Percentiles rank a stretch among this genome's conserved stretches.
phyloP scores from a whole-genome alignment of 2,888 invertebrate genomes.

The Daptonema setosum region DNA sequence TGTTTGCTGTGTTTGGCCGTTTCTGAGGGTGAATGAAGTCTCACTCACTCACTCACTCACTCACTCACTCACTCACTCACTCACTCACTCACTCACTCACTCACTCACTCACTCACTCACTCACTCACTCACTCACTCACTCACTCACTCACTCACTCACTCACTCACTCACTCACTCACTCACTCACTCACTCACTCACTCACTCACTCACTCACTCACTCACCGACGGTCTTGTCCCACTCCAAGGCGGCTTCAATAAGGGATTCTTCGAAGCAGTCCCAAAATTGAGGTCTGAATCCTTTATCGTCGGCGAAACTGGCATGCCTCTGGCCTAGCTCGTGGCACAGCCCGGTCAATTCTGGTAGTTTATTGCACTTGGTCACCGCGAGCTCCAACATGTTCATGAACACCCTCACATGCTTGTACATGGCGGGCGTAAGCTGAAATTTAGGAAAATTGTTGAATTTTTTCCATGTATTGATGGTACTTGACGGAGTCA shows the following conservation, averaged over 20 bases:
- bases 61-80: too few species aligned
- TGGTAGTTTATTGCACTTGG: neutral
- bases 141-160: too few species aligned
- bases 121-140: too few species aligned
- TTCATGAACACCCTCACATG: conserved; percentile 5
- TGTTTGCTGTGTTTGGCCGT: neutral
- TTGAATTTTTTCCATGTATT: too few species aligned
- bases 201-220: too few species aligned
- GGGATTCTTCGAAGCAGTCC: neutral
- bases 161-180: too few species aligned
- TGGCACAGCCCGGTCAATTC: neutral
- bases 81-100: too few species aligned
- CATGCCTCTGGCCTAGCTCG: conserved; percentile 1
- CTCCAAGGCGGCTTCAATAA: conserved; percentile 2
- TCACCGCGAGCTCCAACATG: conserved; percentile 5
- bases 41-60: neutral
- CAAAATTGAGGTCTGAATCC: conserved; percentile 2
- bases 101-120: too few species aligned
- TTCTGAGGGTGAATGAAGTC: neutral
- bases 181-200: too few species aligned
- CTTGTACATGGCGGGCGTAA: conserved; percentile 1
- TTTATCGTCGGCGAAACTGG: neutral
- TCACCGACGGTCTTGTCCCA: too few species aligned
- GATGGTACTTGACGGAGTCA: too few species aligned
- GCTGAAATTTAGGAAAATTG: too few species aligned